Percentiles rank a stretch among this genome's conserved stretches.
phyloP scores from a whole-genome alignment of 2,888 invertebrate species.

The Lepidocyrtoides sp. region DNA sequence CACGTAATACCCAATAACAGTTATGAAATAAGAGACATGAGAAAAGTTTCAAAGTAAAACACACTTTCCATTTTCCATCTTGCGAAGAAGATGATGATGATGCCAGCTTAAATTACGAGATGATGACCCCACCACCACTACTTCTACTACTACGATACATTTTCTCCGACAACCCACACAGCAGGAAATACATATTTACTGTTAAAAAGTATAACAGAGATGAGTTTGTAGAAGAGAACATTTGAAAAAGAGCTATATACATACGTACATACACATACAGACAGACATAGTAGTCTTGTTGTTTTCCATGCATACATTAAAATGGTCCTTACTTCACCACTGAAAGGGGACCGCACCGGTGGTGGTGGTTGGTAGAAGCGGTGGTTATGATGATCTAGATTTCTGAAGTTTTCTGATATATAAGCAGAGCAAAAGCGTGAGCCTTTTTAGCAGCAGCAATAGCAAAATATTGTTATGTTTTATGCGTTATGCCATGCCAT shows the following conservation, averaged over 20 bases:
- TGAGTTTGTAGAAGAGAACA: neutral
- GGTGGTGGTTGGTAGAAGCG: neutral
- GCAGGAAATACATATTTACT: slow-evolving; percentile 1
- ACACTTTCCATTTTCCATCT: neutral
- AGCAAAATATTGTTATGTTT: slow-evolving; percentile 28
- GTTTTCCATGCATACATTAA: slow-evolving; percentile 33
- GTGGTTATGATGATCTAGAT: slow-evolving; percentile 24
- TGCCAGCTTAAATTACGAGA: slow-evolving; percentile 2
- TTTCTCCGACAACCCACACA: neutral
- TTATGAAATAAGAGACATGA: slow-evolving; percentile 45
- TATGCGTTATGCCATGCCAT: too few relatives aligned
- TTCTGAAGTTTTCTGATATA: neutral
- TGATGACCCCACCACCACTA: neutral
- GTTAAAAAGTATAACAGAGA: neutral
- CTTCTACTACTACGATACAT: neutral
- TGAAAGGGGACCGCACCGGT: neutral
- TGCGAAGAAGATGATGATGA: too few relatives aligned
- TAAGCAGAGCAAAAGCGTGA: neutral
- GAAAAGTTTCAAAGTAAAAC: slow-evolving; percentile 51
- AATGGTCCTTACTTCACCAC: neutral
- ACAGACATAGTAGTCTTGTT: neutral
- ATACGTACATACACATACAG: too few relatives aligned
- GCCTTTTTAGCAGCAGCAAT: neutral
- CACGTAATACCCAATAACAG: slow-evolving; percentile 42
- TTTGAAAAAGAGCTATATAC: too few relatives aligned